Evolutionary conservation across 1,140 invertebrate species (phyloP).

Genomic region (Drosophila melanica): DNA sequence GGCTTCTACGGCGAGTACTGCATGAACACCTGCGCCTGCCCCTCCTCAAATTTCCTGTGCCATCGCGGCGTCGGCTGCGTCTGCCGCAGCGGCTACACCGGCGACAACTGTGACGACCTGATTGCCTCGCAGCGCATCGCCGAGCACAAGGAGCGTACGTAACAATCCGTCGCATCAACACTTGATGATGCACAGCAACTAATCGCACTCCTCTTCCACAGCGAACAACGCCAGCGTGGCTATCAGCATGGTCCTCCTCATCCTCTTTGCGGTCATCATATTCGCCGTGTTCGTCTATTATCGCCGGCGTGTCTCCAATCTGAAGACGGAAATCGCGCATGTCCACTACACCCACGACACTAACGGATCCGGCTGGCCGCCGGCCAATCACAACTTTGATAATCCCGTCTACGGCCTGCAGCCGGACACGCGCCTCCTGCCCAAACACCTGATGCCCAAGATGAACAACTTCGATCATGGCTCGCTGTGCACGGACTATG

Average conservation of each 20-base stretch:
- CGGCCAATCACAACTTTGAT: slow-evolving; percentile 93
- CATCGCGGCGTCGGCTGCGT: slow-evolving; percentile 92
- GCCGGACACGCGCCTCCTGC: slow-evolving; percentile 86
- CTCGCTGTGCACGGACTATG: slow-evolving; percentile 49
- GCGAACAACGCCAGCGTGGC: slow-evolving; percentile 86
- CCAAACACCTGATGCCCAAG: slow-evolving; percentile 87
- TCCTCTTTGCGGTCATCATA: slow-evolving; percentile 88
- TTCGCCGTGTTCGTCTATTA: slow-evolving; percentile 90
- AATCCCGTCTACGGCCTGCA: slow-evolving; percentile 94
- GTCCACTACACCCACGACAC: slow-evolving; percentile 95
- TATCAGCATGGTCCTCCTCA: slow-evolving; percentile 87
- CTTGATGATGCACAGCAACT: not conserved
- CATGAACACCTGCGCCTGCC: slow-evolving; percentile 91
- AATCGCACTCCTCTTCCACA: slow-evolving; percentile 25
- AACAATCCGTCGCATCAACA: not conserved
- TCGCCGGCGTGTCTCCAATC: slow-evolving; percentile 89
- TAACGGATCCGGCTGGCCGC: slow-evolving; percentile 85
- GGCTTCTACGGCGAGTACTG: slow-evolving; percentile 96
- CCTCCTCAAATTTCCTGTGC: slow-evolving; percentile 91
- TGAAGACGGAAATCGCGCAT: slow-evolving; percentile 94
- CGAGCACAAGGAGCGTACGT: slow-evolving; percentile 57
- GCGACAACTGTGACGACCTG: slow-evolving; percentile 86
- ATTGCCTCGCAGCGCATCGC: slow-evolving; percentile 65
- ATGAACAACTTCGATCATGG: slow-evolving; percentile 79
- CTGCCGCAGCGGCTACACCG: slow-evolving; percentile 90